phyloP scores from a whole-genome alignment of 1,140 invertebrate species.

The Megathymus violae region DNA sequence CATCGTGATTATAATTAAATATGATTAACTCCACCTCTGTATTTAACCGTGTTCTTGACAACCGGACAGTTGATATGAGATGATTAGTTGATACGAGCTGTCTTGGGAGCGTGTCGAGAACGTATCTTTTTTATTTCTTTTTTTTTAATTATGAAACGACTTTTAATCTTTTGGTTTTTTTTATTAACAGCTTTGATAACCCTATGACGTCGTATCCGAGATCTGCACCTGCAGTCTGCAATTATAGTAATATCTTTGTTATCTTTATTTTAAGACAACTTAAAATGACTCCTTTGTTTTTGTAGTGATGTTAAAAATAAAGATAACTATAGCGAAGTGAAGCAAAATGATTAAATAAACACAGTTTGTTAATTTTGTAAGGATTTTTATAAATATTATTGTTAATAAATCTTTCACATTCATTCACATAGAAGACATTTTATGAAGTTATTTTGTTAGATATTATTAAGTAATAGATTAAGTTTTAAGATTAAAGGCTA shows the following conservation, averaged over 20 bases:
- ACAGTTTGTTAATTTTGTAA: no score
- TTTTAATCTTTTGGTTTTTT: constrained; percentile 9
- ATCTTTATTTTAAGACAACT: constrained; percentile 2
- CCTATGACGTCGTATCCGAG: constrained; percentile 8
- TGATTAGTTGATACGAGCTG: constrained; percentile 15
- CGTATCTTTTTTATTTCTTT: constrained; percentile 8
- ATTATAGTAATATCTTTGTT: constrained; percentile 25
- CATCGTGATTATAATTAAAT: background rate
- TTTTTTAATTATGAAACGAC: background rate
- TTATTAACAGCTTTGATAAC: constrained; percentile 11
- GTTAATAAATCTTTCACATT: no score
- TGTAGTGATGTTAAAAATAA: background rate
- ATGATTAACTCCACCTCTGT: constrained; percentile 1
- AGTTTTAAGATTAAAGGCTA: no score
- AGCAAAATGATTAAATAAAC: no score
- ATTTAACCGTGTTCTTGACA: constrained; percentile 2
- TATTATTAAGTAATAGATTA: no score
- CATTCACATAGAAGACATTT: no score
- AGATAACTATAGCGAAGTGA: no score
- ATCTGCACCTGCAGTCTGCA: constrained; percentile 22
- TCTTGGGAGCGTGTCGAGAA: constrained; percentile 13
- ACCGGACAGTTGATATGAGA: constrained; percentile 24
- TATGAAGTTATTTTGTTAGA: no score
- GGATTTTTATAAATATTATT: no score
- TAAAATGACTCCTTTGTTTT: background rate